Evolutionary conservation across 2,888 invertebrate genomes (phyloP).

Genomic region (Caenorhabditis virilis): DNA sequence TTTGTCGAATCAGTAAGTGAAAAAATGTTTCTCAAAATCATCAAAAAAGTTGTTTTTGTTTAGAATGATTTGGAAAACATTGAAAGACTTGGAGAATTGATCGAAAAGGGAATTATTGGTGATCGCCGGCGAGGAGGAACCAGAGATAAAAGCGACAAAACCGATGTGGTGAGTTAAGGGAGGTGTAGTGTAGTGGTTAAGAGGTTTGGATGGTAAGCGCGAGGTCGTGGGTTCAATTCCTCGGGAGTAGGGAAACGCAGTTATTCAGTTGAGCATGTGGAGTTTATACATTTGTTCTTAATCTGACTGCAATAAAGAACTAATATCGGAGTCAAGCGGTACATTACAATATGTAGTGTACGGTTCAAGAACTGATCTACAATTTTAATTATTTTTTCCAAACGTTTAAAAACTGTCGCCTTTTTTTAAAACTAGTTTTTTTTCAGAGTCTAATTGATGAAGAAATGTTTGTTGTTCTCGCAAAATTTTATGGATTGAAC

Average conservation of each 20-base stretch:
- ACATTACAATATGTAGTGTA: conserved; percentile 30
- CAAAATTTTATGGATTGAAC: conserved; percentile 23
- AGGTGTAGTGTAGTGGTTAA: conserved; percentile 6
- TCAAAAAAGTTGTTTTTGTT: conserved; percentile 1
- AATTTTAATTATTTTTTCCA: conserved; percentile 15
- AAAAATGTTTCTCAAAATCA: not conserved
- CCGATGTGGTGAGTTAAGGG: conserved; percentile 15
- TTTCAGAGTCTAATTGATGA: conserved; percentile 31
- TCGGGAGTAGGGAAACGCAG: conserved; percentile 12
- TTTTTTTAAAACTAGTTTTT: not conserved
- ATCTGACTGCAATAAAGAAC: conserved; percentile 31
- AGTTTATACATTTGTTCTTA: conserved; percentile 30
- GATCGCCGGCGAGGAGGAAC: conserved; percentile 16
- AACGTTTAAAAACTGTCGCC: not conserved
- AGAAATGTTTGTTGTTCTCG: conserved; percentile 10
- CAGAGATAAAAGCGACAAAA: conserved; percentile 6
- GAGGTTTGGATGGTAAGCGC: not conserved
- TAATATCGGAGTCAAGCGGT: conserved; percentile 38
- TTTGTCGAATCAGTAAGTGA: conserved; percentile 18
- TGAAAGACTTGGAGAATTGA: conserved; percentile 20
- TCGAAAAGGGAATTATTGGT: conserved; percentile 29
- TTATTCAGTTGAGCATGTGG: conserved; percentile 39
- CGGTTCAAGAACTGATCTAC: conserved; percentile 39
- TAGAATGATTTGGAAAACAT: conserved; percentile 29
- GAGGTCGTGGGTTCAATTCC: conserved; percentile 17